Conservation (phyloP, 2,888 invertebrate genomes). For the Iselma pallidipennis region DNA sequence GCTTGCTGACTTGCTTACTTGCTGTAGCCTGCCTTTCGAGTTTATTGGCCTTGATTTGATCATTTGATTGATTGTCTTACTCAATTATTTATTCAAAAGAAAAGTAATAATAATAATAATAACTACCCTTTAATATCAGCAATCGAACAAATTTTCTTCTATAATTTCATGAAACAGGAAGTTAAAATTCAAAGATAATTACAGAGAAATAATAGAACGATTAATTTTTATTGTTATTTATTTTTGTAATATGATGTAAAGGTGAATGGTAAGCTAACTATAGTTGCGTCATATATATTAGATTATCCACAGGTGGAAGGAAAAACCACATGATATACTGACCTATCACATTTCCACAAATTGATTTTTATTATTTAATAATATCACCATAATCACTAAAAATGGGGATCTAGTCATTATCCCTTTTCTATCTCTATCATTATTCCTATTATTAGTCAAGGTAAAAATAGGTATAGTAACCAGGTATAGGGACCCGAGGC, state of each 20-base stretch:
- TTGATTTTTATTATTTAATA: conserved; percentile 1
- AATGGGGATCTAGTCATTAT: background rate
- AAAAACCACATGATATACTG: conserved; percentile 8
- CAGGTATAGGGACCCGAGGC: too few species aligned
- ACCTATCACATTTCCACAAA: conserved; percentile 17
- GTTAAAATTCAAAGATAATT: background rate
- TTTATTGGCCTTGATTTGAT: background rate
- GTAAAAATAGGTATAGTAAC: background rate
- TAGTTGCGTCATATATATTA: background rate
- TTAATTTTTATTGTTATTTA: background rate
- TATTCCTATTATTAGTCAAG: too few species aligned
- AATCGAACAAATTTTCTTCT: background rate
- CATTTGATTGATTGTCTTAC: background rate
- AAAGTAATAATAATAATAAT: background rate
- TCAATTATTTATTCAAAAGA: too few species aligned
- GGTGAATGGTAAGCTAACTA: background rate
- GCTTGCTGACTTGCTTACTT: background rate
- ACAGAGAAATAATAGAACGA: background rate
- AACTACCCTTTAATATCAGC: too few species aligned
- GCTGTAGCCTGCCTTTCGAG: background rate
- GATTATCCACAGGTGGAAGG: background rate
- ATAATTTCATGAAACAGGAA: background rate
- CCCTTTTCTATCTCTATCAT: too few species aligned
- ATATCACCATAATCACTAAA: background rate
- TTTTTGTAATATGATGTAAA: background rate